Base-by-base conservation (phyloP, 2,113 vertebrate genomes). In the Motacilla alba region DNA sequence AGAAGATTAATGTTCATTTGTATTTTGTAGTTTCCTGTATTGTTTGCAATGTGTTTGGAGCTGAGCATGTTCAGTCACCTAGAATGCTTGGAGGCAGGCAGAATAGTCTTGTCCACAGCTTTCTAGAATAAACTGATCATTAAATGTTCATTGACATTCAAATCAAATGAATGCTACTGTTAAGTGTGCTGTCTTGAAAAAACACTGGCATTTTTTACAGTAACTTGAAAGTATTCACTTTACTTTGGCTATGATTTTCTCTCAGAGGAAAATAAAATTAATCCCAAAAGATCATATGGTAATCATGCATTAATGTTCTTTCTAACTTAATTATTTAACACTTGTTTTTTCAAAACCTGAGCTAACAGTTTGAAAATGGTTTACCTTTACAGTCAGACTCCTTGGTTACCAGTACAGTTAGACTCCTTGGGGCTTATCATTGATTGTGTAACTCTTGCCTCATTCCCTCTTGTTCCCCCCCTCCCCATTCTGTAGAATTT, bases 401-500 rank as follows among this genome's bases (percentile, higher is more conserved):
- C 41, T 15, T 15, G 14, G 41, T 43, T 43, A 43, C 15, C 8
- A 11, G 8, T 63, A 27, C 31, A 59, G 16, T 75, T 27, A 63
- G n/a, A 58, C 17, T 83, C 26, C 26, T 63, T 33, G 15, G 74
- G 59, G 67, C 26, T 74, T 69, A 31, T 41, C 41, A 79, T 21
- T 63, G 50, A 50, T 33, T 27, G 21, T 60, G 56, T 64, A 92
- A 68, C 4, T 30, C 19, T 43, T 44, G 39, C 9, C 35, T 75
- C 6, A 5, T 49, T 13, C 11, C 7, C 22, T 4, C 2, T 41
- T 60, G 30, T 24, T 22, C 10, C 4, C 12, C 11, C 2, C 2
- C 6, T 7, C 4, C 2, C 18, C 39, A 53, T 83, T 73, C 53
- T 89, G 18, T 33, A 43, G 15, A 75, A 67, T 26, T 92, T 85